phyloP scores from a whole-genome alignment of 2,113 vertebrate genomes.

The Bubo blakistoni region DNA sequence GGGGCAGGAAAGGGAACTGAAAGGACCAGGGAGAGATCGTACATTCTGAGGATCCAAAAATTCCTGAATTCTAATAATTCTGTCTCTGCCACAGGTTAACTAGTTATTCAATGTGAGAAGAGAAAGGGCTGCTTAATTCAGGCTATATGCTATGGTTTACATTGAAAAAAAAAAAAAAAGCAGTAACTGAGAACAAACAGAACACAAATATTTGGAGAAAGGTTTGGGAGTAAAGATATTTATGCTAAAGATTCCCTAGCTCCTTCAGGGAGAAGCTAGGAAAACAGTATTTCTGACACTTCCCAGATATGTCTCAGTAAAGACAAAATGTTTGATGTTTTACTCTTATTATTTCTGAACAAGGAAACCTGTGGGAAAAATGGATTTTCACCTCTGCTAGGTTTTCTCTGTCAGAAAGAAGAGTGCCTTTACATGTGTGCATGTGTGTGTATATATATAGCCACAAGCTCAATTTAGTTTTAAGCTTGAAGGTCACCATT shows the following conservation, averaged over 20 bases:
- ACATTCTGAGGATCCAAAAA: neutral
- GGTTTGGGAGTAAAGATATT: neutral
- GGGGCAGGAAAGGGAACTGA: neutral
- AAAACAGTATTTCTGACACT: neutral
- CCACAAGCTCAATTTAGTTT: neutral
- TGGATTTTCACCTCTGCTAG: neutral
- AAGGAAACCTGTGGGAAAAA: neutral
- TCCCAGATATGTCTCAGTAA: neutral
- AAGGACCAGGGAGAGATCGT: neutral
- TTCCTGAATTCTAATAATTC: neutral
- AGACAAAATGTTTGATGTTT: neutral
- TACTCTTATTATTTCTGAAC: neutral
- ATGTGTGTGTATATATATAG: neutral
- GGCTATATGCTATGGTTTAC: neutral
- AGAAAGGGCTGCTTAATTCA: neutral
- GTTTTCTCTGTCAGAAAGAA: neutral
- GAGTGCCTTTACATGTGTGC: neutral
- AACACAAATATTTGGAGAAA: neutral
- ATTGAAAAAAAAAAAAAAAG: neutral
- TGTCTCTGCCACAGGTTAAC: neutral
- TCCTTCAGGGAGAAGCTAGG: neutral
- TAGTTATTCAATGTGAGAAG: neutral
- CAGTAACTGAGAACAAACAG: neutral
- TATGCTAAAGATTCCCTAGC: neutral
- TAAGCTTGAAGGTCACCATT: slow-evolving; percentile 13